These are phyloP conservation scores for Xestia rhomboidea DNA, from an alignment of 2,888 invertebrate genomes.

Conservation along the genomic window DNA sequence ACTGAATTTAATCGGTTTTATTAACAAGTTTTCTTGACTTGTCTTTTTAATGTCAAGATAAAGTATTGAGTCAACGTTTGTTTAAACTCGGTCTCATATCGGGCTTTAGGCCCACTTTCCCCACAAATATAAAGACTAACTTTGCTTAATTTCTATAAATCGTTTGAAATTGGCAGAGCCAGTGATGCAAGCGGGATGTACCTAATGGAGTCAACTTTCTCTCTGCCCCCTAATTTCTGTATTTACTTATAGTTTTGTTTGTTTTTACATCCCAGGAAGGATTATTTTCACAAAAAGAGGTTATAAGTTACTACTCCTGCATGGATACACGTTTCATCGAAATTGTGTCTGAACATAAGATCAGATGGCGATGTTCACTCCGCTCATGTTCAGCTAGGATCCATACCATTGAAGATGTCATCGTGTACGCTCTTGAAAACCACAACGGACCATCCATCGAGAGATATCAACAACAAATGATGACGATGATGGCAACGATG, in stretches of 20 bases:
- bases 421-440: neutral
- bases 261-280: conserved; percentile 51
- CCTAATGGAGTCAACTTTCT: neutral
- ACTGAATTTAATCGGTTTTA: conserved; percentile 11
- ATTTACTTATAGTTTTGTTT: neutral
- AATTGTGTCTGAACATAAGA: too few species aligned
- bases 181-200: conserved; percentile 58
- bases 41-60: conserved; percentile 1
- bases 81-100: too few species aligned
- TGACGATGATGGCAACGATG: too few species aligned
- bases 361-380: too few species aligned
- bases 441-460: neutral
- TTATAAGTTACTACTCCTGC: conserved; percentile 63
- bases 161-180: neutral
- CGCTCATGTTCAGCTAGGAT: neutral
- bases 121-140: neutral
- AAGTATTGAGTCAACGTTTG: neutral
- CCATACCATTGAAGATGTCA: neutral
- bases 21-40: neutral
- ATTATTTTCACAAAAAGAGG: conserved; percentile 55
- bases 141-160: neutral
- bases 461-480: too few species aligned
- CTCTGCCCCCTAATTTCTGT: neutral
- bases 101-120: neutral
- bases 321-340: conserved; percentile 65